Percentiles rank a stretch among this genome's conserved stretches.
Conservation (phyloP, 2,888 invertebrate genomes). For the Andrena marginata region DNA sequence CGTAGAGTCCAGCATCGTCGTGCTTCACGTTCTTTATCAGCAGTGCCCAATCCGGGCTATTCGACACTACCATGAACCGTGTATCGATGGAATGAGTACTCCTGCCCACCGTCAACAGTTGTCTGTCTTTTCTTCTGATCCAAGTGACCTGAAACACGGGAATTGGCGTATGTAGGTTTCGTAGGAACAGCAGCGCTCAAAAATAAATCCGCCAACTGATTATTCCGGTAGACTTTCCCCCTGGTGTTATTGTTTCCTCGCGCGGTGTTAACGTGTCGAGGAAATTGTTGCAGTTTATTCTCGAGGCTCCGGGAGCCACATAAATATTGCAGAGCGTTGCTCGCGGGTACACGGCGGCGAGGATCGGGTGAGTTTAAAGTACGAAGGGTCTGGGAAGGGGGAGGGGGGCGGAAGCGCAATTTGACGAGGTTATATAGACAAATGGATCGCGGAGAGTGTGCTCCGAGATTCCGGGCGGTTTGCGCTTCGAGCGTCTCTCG, state of each 20-base stretch:
- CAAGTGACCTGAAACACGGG: slow-evolving; percentile 75
- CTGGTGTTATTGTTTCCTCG: background rate
- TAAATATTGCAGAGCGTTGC: slow-evolving; percentile 22
- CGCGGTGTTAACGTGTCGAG: background rate
- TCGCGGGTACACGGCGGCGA: background rate
- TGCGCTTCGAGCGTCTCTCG: slow-evolving; percentile 14
- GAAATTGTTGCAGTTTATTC: slow-evolving; percentile 2
- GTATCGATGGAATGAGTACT: slow-evolving; percentile 72
- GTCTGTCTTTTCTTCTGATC: slow-evolving; percentile 74
- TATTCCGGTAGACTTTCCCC: background rate
- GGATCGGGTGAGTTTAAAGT: slow-evolving; percentile 29
- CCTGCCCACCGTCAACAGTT: slow-evolving; percentile 74
- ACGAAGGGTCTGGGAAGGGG: slow-evolving; percentile 1
- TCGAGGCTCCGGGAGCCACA: background rate
- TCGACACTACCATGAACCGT: slow-evolving; percentile 71
- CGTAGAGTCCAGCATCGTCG: slow-evolving; percentile 85
- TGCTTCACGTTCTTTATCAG: slow-evolving; percentile 83
- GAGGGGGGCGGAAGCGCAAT: slow-evolving; percentile 22
- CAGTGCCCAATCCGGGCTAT: slow-evolving; percentile 83
- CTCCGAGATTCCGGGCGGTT: slow-evolving; percentile 29
- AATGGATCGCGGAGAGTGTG: slow-evolving; percentile 36
- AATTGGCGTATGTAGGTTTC: background rate
- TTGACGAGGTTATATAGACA: slow-evolving; percentile 30
- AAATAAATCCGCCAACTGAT: background rate
- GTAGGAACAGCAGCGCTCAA: background rate